A percentile compares a stretch with the other conserved stretches of the same genome.
These are phyloP conservation scores for Pangasianodon hypophthalmus DNA, from an alignment of 2,113 vertebrate species.

Conservation along the genomic window DNA sequence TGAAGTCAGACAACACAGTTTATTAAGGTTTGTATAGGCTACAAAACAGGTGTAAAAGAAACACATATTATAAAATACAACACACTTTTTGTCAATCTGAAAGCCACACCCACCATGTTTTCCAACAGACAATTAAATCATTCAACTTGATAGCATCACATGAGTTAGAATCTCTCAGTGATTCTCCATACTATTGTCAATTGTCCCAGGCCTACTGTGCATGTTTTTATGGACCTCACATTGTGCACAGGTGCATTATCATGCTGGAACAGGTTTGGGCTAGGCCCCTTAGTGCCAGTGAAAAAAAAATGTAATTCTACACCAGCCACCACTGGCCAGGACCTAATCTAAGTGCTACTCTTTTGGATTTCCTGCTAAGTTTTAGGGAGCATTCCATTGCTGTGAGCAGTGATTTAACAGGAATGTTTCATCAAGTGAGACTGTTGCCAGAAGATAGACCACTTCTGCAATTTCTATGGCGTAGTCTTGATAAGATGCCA, in stretches of 20 bases:
- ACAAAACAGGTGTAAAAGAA: neutral
- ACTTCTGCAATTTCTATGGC: conserved; percentile 41
- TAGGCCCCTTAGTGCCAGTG: too few species aligned
- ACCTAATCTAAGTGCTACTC: too few species aligned
- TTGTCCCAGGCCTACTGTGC: too few species aligned
- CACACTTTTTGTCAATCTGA: neutral
- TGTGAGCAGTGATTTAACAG: conserved; percentile 25
- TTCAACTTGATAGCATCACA: too few species aligned
- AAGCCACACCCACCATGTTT: neutral
- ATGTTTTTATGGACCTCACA: too few species aligned
- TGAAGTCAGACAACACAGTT: neutral
- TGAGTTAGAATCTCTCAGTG: too few species aligned
- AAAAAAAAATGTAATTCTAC: too few species aligned
- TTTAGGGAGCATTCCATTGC: conserved; percentile 4
- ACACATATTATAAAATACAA: neutral
- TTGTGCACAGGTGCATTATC: too few species aligned
- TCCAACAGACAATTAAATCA: neutral
- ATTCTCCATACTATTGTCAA: too few species aligned
- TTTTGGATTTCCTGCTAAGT: neutral
- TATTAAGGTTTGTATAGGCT: neutral
- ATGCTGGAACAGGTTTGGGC: too few species aligned
- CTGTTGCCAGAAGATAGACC: conserved; percentile 38
- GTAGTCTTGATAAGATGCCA: neutral
- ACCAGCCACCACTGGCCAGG: too few species aligned
- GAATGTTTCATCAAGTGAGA: conserved; percentile 46